Base-by-base conservation (phyloP, 2,113 vertebrate genomes). In the Thymallus thymallus region DNA sequence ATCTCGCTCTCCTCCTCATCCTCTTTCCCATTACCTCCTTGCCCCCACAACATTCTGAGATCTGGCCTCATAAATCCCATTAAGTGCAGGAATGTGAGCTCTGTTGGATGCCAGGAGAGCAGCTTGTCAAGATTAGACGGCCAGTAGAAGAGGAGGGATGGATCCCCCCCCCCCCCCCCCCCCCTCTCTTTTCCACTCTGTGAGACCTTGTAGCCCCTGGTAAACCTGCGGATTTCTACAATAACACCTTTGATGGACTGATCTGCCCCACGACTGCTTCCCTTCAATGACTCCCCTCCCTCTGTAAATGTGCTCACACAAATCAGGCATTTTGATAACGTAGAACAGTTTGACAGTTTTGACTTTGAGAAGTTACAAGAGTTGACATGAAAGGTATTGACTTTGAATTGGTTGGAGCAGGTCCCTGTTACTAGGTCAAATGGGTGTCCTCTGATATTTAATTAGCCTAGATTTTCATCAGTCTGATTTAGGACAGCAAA, bases 11-110 rank as follows among this genome's bases (percentile, higher is more conserved):
- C 67, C 26, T 70, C 71, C 69, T 26, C 3, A 5, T 23, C 71
- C 58, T 62, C 73, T 51, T 51, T 68, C 72, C 79, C 84, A 78
- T 65, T 76, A 78, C 72, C 75, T 73, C 73, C 78, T 74, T 22
- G 18, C 68, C 76, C 77, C 24, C 73, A 82, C 73, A 80, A 72
- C 82, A 82, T 82, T 78, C 81, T 80, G 73, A 82, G 82, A 87
- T 83, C 81, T 68, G 68, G 74, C 45, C 71, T 81, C 77, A 76
- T 89, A 89, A 89, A 90, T 88, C 85, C n/a, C 76, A 41, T 41
- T 41, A 41, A 41, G 9, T 41, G 35, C 35, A 88, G 79, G 85
- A 88, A 89, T 88, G 85, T 83, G 80, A 29, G 14, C 69, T 63
- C 58, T 41, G 35, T 68, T 23, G 61, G 81, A 74, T 69, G 69